phyloP scores from a whole-genome alignment of 2,113 vertebrate species.

The Lophotis ruficrista region DNA sequence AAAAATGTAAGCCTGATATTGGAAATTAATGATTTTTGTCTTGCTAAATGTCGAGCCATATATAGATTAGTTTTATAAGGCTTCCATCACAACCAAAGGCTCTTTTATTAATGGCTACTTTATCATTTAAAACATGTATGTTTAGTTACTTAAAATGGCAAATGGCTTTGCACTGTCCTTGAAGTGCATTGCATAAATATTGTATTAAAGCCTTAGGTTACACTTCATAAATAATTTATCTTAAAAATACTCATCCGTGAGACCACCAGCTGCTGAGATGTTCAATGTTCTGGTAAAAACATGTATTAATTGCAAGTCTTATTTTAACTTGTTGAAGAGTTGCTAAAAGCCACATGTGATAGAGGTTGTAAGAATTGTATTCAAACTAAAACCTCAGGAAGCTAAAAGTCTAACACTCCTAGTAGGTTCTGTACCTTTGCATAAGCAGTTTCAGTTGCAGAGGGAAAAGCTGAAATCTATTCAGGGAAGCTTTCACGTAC shows the following conservation, averaged over 20 bases:
- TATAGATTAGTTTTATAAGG: not conserved
- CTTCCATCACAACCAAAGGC: not conserved
- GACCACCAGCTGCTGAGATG: slow-evolving; percentile 63
- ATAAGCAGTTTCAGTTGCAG: slow-evolving; percentile 44
- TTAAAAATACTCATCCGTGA: slow-evolving; percentile 62
- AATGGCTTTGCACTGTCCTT: slow-evolving; percentile 70
- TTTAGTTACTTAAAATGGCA: slow-evolving; percentile 68
- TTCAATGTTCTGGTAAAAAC: slow-evolving; percentile 72
- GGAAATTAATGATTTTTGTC: not conserved
- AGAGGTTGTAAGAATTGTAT: slow-evolving; percentile 55
- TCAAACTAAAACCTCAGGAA: slow-evolving; percentile 55
- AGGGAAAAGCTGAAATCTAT: slow-evolving; percentile 50
- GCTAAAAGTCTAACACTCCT: slow-evolving; percentile 47
- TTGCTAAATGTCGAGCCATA: not conserved
- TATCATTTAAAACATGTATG: slow-evolving; percentile 50
- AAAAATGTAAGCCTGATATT: not conserved
- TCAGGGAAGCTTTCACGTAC: slow-evolving; percentile 36
- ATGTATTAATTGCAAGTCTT: slow-evolving; percentile 69
- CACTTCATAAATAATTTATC: slow-evolving; percentile 79
- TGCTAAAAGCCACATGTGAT: slow-evolving; percentile 69
- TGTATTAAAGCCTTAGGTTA: slow-evolving; percentile 74
- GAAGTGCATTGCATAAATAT: slow-evolving; percentile 76
- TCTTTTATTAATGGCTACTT: slow-evolving; percentile 48
- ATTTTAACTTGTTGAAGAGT: slow-evolving; percentile 68
- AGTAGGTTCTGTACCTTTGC: slow-evolving; percentile 44